Conservation (phyloP, 2,113 vertebrate genomes). For the Notechis scutatus region DNA sequence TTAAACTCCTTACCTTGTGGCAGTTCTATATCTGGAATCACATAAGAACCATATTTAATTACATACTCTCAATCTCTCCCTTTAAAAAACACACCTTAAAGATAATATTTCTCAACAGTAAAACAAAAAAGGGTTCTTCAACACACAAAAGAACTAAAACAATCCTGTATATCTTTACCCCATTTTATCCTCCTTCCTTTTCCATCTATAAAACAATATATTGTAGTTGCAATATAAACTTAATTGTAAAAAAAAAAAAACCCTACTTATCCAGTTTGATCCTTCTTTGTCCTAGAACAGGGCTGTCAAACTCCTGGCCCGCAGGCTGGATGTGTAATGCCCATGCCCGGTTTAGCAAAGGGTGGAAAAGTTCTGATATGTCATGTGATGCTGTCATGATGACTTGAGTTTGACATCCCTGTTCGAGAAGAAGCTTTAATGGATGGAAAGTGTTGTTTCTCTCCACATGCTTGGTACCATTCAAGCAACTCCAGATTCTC, state of each 20-base stretch:
- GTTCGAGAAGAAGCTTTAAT: neutral
- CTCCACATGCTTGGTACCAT: neutral
- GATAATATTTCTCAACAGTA: neutral
- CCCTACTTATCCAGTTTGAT: neutral
- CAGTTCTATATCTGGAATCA: neutral
- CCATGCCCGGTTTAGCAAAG: no score
- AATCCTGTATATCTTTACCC: neutral
- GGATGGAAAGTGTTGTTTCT: neutral
- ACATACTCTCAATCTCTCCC: neutral
- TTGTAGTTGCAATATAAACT: neutral
- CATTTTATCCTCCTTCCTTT: neutral
- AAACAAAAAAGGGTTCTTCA: neutral
- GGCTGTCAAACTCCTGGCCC: no score
- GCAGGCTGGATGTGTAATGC: no score
- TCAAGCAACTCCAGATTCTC: neutral
- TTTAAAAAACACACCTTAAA: neutral
- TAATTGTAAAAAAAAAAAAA: neutral
- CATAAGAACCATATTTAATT: neutral
- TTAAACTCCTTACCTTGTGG: neutral
- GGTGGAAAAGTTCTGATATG: no score
- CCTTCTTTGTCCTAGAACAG: neutral
- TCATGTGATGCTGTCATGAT: no score
- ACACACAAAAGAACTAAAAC: neutral
- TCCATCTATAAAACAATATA: neutral
- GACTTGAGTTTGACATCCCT: no score